A percentile compares a stretch with the other conserved stretches of the same genome.
Evolutionary conservation across 2,888 invertebrate genomes (phyloP).

Genomic region (Eupithecia vulgata): DNA sequence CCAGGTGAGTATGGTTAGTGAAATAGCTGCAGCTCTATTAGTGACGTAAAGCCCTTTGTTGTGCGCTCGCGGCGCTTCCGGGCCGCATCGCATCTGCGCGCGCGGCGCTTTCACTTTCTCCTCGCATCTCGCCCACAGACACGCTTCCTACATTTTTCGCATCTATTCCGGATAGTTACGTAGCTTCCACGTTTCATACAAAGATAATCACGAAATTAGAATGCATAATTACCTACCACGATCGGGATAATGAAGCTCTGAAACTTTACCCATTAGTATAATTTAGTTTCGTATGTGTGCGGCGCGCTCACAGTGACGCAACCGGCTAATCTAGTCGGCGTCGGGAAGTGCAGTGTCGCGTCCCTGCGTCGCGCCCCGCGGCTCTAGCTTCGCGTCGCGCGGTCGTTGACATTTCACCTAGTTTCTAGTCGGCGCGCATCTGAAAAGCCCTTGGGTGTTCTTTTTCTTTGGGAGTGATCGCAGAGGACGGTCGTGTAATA

Average conservation of each 20-base stretch:
- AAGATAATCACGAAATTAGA: slow-evolving; percentile 35
- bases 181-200: slow-evolving; percentile 42
- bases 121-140: slow-evolving; percentile 69
- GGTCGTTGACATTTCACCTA: slow-evolving; percentile 84
- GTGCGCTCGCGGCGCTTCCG: slow-evolving; percentile 70
- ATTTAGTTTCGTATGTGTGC: slow-evolving; percentile 61
- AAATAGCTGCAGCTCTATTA: slow-evolving; percentile 37
- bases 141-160: slow-evolving; percentile 71
- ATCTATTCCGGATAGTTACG: slow-evolving; percentile 65
- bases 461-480: slow-evolving; percentile 62
- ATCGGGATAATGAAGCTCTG: slow-evolving; percentile 36
- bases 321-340: slow-evolving; percentile 83
- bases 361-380: slow-evolving; percentile 79
- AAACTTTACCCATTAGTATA: slow-evolving; percentile 51
- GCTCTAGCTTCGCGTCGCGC: slow-evolving; percentile 73
- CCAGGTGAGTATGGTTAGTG: slow-evolving; percentile 31
- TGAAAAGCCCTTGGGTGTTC: slow-evolving; percentile 71
- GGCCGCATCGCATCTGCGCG: slow-evolving; percentile 78
- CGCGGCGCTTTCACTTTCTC: slow-evolving; percentile 81
- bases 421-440: slow-evolving; percentile 80
- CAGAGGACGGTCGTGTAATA: slow-evolving; percentile 63
- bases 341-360: slow-evolving; percentile 85
- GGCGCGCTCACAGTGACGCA: slow-evolving; percentile 77
- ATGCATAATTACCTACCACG: slow-evolving; percentile 31
- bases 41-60: slow-evolving; percentile 68